A percentile compares a stretch with the other conserved stretches of the same genome.
These are phyloP conservation scores for Peribatodes rhomboidaria DNA, from an alignment of 2,888 invertebrate genomes.

Conservation along the genomic window DNA sequence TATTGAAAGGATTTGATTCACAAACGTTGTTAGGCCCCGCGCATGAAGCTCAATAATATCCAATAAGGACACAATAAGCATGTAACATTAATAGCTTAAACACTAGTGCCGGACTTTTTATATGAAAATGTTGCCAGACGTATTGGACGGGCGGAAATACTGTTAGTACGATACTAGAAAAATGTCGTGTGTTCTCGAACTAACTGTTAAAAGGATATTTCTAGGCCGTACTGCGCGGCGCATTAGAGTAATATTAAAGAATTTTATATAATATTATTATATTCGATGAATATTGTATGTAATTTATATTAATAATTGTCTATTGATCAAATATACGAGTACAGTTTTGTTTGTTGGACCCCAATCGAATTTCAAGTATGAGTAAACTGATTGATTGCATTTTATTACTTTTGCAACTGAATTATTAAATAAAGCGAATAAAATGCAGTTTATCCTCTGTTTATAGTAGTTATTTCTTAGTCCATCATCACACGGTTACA, in stretches of 20 bases:
- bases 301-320: slow-evolving; percentile 72
- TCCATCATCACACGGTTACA: neutral
- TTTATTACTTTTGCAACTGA: neutral
- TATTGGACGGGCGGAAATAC: slow-evolving; percentile 8
- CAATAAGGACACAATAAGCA: neutral
- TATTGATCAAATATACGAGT: slow-evolving; percentile 66
- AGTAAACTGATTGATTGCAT: slow-evolving; percentile 5
- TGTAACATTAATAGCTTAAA: neutral
- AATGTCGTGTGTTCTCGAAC: slow-evolving; percentile 29
- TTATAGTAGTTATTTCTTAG: neutral
- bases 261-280: slow-evolving; percentile 79
- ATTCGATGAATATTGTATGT: slow-evolving; percentile 80
- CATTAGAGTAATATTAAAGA: slow-evolving; percentile 60
- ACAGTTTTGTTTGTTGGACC: slow-evolving; percentile 59
- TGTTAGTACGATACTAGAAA: slow-evolving; percentile 8
- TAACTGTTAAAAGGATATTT: slow-evolving; percentile 37
- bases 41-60: slow-evolving; percentile 8
- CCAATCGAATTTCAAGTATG: neutral
- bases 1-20: slow-evolving; percentile 22
- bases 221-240: slow-evolving; percentile 38
- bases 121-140: slow-evolving; percentile 1
- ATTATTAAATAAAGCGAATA: neutral
- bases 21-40: slow-evolving; percentile 11
- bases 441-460: neutral
- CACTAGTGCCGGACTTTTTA: neutral